Evolutionary conservation across 2,888 invertebrate genomes (phyloP), one percentile per base, ranked within the genome.

Genomic region (Candidula unifasciata): DNA sequence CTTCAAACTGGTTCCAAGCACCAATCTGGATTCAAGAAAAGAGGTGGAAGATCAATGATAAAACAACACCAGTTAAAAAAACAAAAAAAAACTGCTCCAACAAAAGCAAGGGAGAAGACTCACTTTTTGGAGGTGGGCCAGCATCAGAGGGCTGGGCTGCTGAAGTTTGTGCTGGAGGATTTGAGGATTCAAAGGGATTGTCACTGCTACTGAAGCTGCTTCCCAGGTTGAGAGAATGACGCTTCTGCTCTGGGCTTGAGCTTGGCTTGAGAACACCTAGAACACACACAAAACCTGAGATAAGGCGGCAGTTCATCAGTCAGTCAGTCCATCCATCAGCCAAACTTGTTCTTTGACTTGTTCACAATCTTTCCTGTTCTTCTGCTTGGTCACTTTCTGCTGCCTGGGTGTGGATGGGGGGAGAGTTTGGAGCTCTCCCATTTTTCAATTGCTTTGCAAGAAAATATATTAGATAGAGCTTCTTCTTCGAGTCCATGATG

Each of bases 241-340:
- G 87, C 16, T 83, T 87, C 37, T 88, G 80, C 64, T 92, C 92
- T 24, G 92, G 92, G 78, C 92, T 91, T 3, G 90, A 87, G 77
- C 89, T 90, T 10, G 92, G 88, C 84, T 92, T 92, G 84, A 92
- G 84, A 2, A 92, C 92, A 86, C 92, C 92, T 92, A 86, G 13
- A 88, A 85, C 80, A 81, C 2, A 81, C 2, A 44, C 13, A 13
- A 13, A 6, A 44, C 44, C 13, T 44, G 44, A 44, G 44, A 44
- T 44, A 6, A 13, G 13, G 6, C 44, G 13, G 6, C 44, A 44
- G 13, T 10, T 0, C 44, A 44, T 44, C 44, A 44, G 44, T 44
- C 44, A 10, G 44, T 44, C 44, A 6, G 13, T 44, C 44, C 44
- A 44, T 44, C 44, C 13, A 44, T 44, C 44, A 44, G 44, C 8